These are phyloP conservation scores for Ochotona curzoniae DNA, from an alignment of 2,113 vertebrate genomes.

Conservation along the genomic window DNA sequence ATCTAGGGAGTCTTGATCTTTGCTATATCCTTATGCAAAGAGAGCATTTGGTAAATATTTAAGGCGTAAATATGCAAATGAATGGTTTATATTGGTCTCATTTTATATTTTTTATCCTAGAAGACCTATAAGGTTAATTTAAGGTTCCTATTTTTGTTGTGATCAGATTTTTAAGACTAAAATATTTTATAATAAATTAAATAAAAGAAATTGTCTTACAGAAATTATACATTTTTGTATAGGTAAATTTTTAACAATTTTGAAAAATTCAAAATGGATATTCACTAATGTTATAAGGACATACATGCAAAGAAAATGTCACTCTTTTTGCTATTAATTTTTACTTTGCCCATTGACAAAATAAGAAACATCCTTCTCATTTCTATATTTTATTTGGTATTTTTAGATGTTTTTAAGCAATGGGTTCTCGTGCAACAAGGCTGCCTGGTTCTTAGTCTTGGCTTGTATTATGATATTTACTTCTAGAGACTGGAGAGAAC, in stretches of 20 bases:
- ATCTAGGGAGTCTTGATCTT: background rate
- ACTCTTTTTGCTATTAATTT: background rate
- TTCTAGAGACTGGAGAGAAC: slow-evolving; percentile 53
- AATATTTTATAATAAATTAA: background rate
- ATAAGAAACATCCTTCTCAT: background rate
- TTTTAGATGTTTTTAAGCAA: background rate
- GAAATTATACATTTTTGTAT: background rate
- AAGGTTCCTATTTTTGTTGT: background rate
- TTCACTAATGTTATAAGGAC: background rate
- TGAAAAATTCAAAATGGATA: background rate
- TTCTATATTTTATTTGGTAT: background rate
- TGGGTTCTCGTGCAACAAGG: background rate
- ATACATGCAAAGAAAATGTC: background rate
- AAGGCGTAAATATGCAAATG: background rate
- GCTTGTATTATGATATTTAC: slow-evolving; percentile 69
- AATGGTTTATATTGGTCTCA: background rate
- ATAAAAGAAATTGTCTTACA: background rate
- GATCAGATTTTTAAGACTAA: background rate
- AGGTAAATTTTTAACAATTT: background rate
- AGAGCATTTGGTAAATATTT: background rate
- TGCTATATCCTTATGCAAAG: background rate
- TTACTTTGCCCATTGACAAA: slow-evolving; percentile 15
- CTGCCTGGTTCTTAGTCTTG: background rate
- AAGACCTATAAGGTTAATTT: background rate
- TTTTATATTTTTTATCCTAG: slow-evolving; percentile 13